Conservation (phyloP, 2,888 invertebrate genomes). For the Dioctria rufipes region DNA sequence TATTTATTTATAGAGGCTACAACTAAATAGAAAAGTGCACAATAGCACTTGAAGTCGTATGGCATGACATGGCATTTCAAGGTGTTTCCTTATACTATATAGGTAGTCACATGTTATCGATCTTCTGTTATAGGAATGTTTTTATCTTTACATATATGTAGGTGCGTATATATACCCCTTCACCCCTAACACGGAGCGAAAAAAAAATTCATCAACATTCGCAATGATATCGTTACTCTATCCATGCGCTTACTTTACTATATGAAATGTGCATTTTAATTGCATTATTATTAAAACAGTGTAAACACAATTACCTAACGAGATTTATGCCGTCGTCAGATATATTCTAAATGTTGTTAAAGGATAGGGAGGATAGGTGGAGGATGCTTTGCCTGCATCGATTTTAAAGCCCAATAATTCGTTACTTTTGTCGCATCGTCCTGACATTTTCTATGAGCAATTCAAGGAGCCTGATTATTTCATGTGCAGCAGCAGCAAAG, state of each 20-base stretch:
- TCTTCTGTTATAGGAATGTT: constrained; percentile 8
- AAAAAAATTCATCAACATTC: too few species aligned
- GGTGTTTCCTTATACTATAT: neutral
- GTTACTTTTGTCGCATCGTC: constrained; percentile 35
- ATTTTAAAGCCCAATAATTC: constrained; percentile 18
- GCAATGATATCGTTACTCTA: neutral
- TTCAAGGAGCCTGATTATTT: neutral
- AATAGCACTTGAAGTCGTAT: constrained; percentile 17
- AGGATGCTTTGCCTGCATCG: neutral
- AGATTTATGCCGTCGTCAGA: neutral
- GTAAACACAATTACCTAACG: constrained; percentile 28
- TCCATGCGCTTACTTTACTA: constrained; percentile 12
- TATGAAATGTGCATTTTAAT: constrained; percentile 29
- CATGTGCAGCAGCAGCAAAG: neutral
- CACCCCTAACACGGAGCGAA: too few species aligned
- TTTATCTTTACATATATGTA: too few species aligned
- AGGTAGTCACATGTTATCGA: constrained; percentile 39
- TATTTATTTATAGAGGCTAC: constrained; percentile 4
- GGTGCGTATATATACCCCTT: too few species aligned
- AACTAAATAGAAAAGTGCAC: neutral
- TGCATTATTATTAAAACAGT: constrained; percentile 18
- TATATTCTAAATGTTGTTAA: too few species aligned
- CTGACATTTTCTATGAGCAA: neutral
- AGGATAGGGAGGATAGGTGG: constrained; percentile 2
- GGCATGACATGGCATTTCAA: neutral